Evolutionary conservation across 2,888 invertebrate species (phyloP).

Genomic region (Diarsia rubi): DNA sequence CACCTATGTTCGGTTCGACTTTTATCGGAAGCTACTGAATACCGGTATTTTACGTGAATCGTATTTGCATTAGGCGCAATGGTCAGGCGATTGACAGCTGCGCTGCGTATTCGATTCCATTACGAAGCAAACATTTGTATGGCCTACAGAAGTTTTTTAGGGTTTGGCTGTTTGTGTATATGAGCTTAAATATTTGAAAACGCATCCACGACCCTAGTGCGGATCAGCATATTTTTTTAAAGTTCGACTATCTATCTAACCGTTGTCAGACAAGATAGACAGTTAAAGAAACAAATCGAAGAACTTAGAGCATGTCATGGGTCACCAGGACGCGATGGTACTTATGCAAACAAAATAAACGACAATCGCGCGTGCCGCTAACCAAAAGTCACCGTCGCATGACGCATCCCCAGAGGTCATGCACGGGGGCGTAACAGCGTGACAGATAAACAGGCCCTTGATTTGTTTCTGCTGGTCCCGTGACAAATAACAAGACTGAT

Average conservation of each 20-base stretch:
- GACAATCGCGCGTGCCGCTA: neutral
- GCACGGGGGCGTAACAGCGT: slow-evolving; percentile 21
- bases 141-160: neutral
- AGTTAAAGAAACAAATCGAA: neutral
- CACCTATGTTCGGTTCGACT: neutral
- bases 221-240: neutral
- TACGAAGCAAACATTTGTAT: neutral
- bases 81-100: neutral
- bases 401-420: neutral
- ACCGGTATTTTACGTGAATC: neutral
- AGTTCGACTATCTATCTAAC: neutral
- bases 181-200: neutral
- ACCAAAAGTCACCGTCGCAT: too few relatives aligned
- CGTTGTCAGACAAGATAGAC: neutral
- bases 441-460: slow-evolving; percentile 78
- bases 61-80: neutral
- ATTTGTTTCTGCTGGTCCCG: slow-evolving; percentile 75
- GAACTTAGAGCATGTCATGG: neutral
- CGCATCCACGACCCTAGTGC: neutral
- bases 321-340: neutral
- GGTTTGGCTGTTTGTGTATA: neutral
- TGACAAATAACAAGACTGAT: slow-evolving; percentile 72
- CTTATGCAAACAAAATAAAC: neutral
- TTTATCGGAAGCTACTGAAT: neutral
- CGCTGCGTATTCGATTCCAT: neutral